A percentile compares a stretch with the other conserved stretches of the same genome.
These are phyloP conservation scores for Erpornis zantholeuca DNA, from an alignment of 2,113 vertebrate genomes.

Conservation along the genomic window DNA sequence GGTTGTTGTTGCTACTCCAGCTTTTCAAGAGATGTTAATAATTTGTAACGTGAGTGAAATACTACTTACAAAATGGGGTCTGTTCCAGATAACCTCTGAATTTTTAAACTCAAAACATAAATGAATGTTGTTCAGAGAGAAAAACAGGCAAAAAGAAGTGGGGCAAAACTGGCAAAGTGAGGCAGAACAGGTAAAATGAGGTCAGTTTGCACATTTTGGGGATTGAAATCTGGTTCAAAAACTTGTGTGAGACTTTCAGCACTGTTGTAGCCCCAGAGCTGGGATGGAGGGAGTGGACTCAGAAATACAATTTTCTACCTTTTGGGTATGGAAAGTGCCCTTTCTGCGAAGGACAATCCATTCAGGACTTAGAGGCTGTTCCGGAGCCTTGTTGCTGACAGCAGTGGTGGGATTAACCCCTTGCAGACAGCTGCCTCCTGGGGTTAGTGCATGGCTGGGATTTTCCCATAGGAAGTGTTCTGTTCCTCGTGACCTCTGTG, in stretches of 20 bases:
- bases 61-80: neutral
- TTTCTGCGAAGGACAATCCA: neutral
- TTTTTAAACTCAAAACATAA: neutral
- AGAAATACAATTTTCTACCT: neutral
- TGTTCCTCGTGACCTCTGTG: neutral
- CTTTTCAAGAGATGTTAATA: neutral
- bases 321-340: neutral
- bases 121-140: neutral
- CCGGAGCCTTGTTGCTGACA: neutral
- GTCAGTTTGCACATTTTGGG: fast-evolving
- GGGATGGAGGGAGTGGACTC: neutral
- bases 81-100: neutral
- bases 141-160: neutral
- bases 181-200: neutral
- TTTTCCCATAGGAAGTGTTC: constrained; percentile 33
- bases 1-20: fast-evolving
- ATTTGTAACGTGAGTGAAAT: neutral
- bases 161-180: neutral
- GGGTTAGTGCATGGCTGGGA: fast-evolving
- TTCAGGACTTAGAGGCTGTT: neutral
- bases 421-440: neutral
- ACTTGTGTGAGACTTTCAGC: neutral
- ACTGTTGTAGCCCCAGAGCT: fast-evolving
- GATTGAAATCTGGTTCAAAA: neutral
- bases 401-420: neutral